Evolutionary conservation across 35 echinoderm and acorn worm species (phyloP).

Genomic region (Stichopus chloronotus): DNA sequence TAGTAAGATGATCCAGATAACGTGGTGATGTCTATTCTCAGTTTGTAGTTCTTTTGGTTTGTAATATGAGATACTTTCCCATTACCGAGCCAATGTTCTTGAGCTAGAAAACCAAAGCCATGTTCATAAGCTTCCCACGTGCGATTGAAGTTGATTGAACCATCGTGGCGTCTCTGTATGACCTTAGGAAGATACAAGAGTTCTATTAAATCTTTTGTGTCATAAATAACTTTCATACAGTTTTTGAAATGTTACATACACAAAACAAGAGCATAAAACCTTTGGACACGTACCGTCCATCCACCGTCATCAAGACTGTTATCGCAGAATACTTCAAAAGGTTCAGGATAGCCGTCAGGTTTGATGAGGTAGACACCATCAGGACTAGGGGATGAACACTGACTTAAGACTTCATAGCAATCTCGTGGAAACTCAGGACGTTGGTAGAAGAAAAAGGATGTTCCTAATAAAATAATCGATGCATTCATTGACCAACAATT

Average conservation of each 20-base stretch:
- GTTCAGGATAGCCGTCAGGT: neutral
- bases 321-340: neutral
- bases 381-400: neutral
- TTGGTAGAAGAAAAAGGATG: neutral
- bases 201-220: too few relatives aligned
- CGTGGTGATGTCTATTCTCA: neutral
- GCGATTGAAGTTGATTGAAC: too few relatives aligned
- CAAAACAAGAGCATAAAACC: too few relatives aligned
- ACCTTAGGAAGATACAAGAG: too few relatives aligned
- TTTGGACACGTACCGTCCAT: constrained; percentile 17
- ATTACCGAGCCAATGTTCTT: too few relatives aligned
- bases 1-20: neutral
- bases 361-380: neutral
- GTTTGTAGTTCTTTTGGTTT: neutral
- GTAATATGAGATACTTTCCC: neutral
- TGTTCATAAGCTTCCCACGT: too few relatives aligned
- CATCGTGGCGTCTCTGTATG: too few relatives aligned
- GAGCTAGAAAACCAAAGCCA: too few relatives aligned
- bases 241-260: too few relatives aligned
- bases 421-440: neutral
- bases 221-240: too few relatives aligned
- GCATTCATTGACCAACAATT: too few relatives aligned
- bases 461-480: neutral
- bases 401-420: neutral
- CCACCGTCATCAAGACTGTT: neutral